Base-by-base conservation (phyloP, 2,797 vertebrate genomes). In the Centropyge bicolor region DNA sequence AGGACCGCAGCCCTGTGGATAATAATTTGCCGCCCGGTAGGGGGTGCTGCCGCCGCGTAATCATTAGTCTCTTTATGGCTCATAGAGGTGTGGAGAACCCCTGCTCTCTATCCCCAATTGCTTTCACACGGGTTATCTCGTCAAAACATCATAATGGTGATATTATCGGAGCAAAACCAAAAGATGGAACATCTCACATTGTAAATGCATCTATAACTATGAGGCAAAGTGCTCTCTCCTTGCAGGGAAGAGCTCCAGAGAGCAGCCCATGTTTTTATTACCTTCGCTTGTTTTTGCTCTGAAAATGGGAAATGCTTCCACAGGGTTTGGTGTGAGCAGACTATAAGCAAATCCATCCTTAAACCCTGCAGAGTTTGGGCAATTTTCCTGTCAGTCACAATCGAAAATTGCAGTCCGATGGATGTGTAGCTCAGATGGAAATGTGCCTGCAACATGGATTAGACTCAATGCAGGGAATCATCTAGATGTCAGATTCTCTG, bases 1-100 rank as follows among this genome's bases (percentile, higher is more conserved):
- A 95, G 94, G 88, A 95, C 94, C 94, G 85, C 89, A 80, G 85
- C 72, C 67, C 57, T 14, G 64, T 1, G 80, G 71, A 43, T 12
- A 40, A 16, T 48, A 35, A 19, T 1, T 1, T 1, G 8, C 65
- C 71, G 55, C 9, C 91, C 89, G 64, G 87, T 91, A 94, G 93
- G 92, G 93, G 92, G 91, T 94, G 93, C 92, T 91, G 88, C 60
- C 24, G 79, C 71, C 54, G 87, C 85, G 48, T 14, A 62, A 62
- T 51, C 89, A 78, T 16, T 22, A 24, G 7, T 35, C 38, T 6
- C 43, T 40, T 7, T 12, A 38, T 35, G 77, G 56, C 62, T 75
- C 49, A 51, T 14, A 10, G 59, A 84, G 61, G 48, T 27, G 38
- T 24, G 9, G 22, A 57, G 35, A 51, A 43, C 43, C 40, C 46